Base-by-base conservation (phyloP, 2,888 invertebrate genomes). In the Venusia cambrica region DNA sequence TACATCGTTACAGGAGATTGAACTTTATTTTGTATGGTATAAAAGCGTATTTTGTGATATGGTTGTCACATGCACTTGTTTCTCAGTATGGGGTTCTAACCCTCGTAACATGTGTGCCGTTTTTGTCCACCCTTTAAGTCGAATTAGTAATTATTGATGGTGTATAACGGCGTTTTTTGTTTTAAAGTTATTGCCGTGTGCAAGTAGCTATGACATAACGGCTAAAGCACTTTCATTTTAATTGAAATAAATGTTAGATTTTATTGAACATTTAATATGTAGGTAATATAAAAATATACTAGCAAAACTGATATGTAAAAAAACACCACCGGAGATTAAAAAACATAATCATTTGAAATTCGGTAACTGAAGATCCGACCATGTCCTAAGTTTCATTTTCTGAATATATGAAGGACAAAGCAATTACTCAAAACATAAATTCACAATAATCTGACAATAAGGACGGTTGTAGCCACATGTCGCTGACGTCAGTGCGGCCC, bases 401-500 rank as follows among this genome's bases (percentile, higher is more conserved):
- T n/a, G n/a, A n/a, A n/a, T n/a, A n/a, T 11, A 6, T 6, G n/a
- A 33, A 21, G 34, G 17, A 30, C 32, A 29, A 33, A 33, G 33
- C 26, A 30, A 26, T 33, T 24, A 37, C 18, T 35, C 35, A 34
- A 22, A 30, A 37, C 28, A 39, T 29, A 34, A 34, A 34, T 34
- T 34, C 24, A 48, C 47, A 53, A 45, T 58, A 63, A 68, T 67
- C 47, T 54, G 51, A 53, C 46, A 61, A 64, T 67, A 67, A 63
- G 24, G 69, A 54, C 56, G 53, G 60, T 57, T 71, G 73, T 73
- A 65, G 69, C 72, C 78, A 77, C 77, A 79, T 79, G 81, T 74
- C 65, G 60, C 49, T 77, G 73, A 78, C 79, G 81, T 75, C 75
- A 42, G 43, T 73, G 78, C 61, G 53, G 48, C 54, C 77, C 83